phyloP scores from a whole-genome alignment of 2,888 invertebrate genomes.

The Lasioglossum morio region DNA sequence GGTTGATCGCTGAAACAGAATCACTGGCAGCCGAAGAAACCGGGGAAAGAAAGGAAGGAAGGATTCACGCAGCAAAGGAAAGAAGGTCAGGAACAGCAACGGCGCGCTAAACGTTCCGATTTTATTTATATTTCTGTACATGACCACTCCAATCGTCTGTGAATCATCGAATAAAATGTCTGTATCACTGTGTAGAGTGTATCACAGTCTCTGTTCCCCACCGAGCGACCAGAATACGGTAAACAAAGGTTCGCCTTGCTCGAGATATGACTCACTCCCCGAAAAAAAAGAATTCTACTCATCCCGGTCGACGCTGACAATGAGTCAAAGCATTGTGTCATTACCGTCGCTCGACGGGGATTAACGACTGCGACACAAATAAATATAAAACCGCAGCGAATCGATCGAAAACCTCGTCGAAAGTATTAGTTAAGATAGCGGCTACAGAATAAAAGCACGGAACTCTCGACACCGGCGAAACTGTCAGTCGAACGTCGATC shows the following conservation, averaged over 20 bases:
- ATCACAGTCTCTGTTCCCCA: conserved; percentile 1
- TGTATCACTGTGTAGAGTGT: conserved; percentile 52
- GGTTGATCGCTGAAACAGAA: neutral
- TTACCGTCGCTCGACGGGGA: neutral
- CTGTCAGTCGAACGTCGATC: conserved; percentile 1
- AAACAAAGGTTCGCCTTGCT: conserved; percentile 31
- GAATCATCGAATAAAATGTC: conserved; percentile 66
- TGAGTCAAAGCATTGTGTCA: neutral
- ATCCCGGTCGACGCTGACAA: neutral
- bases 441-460: neutral
- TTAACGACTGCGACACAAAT: neutral
- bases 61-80: conserved; percentile 13
- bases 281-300: conserved; percentile 15
- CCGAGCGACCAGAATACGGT: conserved; percentile 28
- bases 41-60: neutral
- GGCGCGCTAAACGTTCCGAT: conserved; percentile 47
- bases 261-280: conserved; percentile 38
- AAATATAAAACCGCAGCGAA: neutral
- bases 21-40: conserved; percentile 4
- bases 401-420: neutral
- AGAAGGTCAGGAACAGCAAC: conserved; percentile 61
- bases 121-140: conserved; percentile 71
- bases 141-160: conserved; percentile 64
- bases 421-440: neutral
- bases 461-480: conserved; percentile 12